Evolutionary conservation across 1,140 invertebrate genomes (phyloP), one percentile per base, ranked within the genome.

Genomic region (Aleiodes sp.): DNA sequence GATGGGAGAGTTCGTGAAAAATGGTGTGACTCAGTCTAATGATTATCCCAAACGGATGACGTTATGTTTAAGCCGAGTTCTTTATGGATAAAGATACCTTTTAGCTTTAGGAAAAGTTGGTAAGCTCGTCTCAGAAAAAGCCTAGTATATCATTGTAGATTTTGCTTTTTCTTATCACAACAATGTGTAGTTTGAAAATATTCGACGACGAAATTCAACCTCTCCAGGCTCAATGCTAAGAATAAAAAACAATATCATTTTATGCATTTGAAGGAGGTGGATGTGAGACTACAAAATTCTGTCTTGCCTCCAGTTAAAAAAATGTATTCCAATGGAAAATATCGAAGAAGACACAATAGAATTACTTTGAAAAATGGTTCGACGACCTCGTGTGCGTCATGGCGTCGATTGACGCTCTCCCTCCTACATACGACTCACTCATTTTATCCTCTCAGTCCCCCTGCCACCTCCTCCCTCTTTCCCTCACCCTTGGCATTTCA

Each of bases 361-460:
- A 66, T 66, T 46, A 56, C 64, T 37, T 59, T 16, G 61, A 33
- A 62, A 52, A 52, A 52, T 9, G 10, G 46, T 52, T 52, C 46
- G 21, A 24, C 21, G 21, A 21, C 46, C 46, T 19, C 4, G 6
- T 26, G 46, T 52, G 46, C 7, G 67, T 52, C 60, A 63, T 59
- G 43, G 69, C 35, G 41, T 70, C 65, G 61, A 65, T 70, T 39
- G 52, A 56, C 33, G 29, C 52, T 68, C 52, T 31, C 59, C 59
- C 35, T 52, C 57, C 2, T 59, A 59, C 59, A 41, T 31, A 68
- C 65, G 28, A 43, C n/a, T 62, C n/a, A 43, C 16, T 52, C 46
- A 16, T 12, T 9, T 52, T 21, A 16, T 24, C 46, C 46, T 52
- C 46, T 52, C 46, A 52, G 2, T 33, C 26, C 59, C 26, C 21